Evolutionary conservation across 2,888 invertebrate species (phyloP), one percentile per base, ranked within the genome.

Genomic region (Frankliniella intonsa): DNA sequence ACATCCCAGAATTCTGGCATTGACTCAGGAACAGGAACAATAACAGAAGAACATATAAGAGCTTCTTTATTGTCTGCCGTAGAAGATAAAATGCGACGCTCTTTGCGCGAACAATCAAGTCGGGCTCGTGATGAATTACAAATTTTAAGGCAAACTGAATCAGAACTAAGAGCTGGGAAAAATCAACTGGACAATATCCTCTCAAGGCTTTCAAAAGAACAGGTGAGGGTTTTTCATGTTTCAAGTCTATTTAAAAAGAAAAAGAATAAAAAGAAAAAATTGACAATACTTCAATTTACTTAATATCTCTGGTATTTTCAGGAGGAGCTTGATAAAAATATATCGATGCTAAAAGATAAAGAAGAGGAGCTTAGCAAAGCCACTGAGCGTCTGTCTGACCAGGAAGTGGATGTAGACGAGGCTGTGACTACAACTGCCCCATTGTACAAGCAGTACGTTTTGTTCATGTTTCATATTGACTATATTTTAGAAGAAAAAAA

Each of bases 401-500:
- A 95, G 85, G 94, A 96, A 85, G 93, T 97, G 85, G 95, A 96
- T 89, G 95, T 98, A 79, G 99, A 99, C 89, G 97, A 98, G 87
- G 98, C 98, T 82, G 97, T 99, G 62, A 96, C 96, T 27, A 97
- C 98, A 1, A 97, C 97, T 82, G 96, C 98, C 49, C 98, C 99
- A 0, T 89, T 99, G 80, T 98, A 98, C 87, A 96, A 95, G 89
- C 98, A 98, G 94, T 95, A 88, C 90, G 92, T 89, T 84, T 85
- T 83, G 49, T 27, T 84, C n/a, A 80, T 62, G 79, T 81, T 80
- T 69, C 65, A 22, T 69, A 81, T 81, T n/a, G 81, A 65, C 12
- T 79, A 76, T 81, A 69, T 81, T 76, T 27, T 82, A 81, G 27
- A 50, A 22, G 65, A 81, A 69, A n/a, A 50, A 82, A n/a, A 82